Percentiles rank a stretch among this genome's conserved stretches.
Conservation (phyloP, 2,797 vertebrate genomes). For the Esox masquinongy region DNA sequence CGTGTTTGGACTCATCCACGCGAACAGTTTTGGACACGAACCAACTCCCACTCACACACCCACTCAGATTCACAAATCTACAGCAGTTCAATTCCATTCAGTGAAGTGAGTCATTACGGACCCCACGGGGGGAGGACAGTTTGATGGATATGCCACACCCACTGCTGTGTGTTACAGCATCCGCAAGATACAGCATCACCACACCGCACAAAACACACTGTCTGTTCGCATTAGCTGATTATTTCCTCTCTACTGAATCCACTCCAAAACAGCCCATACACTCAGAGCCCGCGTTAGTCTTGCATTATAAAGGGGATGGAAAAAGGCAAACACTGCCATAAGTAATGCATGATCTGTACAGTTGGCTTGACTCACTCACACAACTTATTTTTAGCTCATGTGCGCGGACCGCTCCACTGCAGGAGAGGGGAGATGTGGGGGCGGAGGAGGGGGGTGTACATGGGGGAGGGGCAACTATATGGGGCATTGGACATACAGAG, state of each 20-base stretch:
- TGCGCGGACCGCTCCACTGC: slow-evolving; percentile 69
- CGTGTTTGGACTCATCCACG: background rate
- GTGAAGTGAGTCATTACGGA: too few species aligned
- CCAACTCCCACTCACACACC: background rate
- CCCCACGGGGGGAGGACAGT: background rate
- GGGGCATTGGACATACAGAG: slow-evolving; percentile 52
- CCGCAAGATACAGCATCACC: background rate
- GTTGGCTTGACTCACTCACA: slow-evolving; percentile 67
- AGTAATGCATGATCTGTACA: slow-evolving; percentile 76
- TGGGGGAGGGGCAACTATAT: background rate
- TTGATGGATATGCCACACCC: background rate
- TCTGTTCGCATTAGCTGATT: background rate
- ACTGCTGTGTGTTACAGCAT: background rate
- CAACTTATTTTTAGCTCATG: slow-evolving; percentile 74
- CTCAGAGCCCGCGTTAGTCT: slow-evolving; percentile 21
- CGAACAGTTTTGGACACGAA: background rate
- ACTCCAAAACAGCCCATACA: slow-evolving; percentile 27
- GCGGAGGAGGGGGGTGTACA: slow-evolving; percentile 13
- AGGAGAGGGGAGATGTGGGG: slow-evolving; percentile 37
- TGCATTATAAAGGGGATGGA: slow-evolving; percentile 27
- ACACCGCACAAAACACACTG: background rate
- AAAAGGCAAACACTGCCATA: slow-evolving; percentile 71
- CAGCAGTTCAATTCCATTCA: background rate
- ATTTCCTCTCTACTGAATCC: slow-evolving; percentile 14
- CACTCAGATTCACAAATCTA: background rate